Evolutionary conservation across 2,113 vertebrate genomes (phyloP), one percentile per base, ranked within the genome.

Genomic region (Bostrychus sinensis): DNA sequence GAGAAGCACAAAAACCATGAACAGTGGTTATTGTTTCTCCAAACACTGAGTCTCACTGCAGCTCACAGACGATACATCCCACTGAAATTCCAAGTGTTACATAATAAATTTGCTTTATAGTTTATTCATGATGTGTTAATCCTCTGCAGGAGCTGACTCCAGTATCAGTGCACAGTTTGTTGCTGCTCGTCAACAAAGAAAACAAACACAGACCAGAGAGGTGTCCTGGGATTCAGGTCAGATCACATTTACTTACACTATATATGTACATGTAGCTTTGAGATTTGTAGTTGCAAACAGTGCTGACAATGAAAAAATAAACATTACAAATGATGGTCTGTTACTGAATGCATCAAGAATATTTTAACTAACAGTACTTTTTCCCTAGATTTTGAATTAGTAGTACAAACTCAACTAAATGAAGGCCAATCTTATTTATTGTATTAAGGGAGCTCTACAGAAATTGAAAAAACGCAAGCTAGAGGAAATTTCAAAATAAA

Each of bases 171-270:
- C 85, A 88, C 2, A 73, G 68, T 20, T 36, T 95, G 23, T 78
- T 98, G 51, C 73, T 97, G 67, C 68, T 97, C 71, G 89, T 93
- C 0, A 92, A 94, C 77, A 96, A 94, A 80, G 94, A 93, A 55
- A 85, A 48, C 0, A 70, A 60, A 1, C 0, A 75, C 3, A 90
- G 67, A 1, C 90, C 92, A 3, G 92, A 95, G 87, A 90, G 2
- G 19, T 78, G 92, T 54, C 88, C 91, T 0, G 92, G 91, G 11
- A 19, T 92, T 61, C 93, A 93, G 94, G 96, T 97, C 59, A 73
- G 84, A 19, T 34, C 28, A 19, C 7, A 30, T 11, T 50, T 14
- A 28, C 14, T 11, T 7, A 14, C 41, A 43, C n/a, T n/a, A n/a
- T n/a, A n/a, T n/a, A n/a, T n/a, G n/a, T n/a, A n/a, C n/a, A n/a